Conservation (phyloP, 2,113 vertebrate genomes). For the Cinclus mexicanus region DNA sequence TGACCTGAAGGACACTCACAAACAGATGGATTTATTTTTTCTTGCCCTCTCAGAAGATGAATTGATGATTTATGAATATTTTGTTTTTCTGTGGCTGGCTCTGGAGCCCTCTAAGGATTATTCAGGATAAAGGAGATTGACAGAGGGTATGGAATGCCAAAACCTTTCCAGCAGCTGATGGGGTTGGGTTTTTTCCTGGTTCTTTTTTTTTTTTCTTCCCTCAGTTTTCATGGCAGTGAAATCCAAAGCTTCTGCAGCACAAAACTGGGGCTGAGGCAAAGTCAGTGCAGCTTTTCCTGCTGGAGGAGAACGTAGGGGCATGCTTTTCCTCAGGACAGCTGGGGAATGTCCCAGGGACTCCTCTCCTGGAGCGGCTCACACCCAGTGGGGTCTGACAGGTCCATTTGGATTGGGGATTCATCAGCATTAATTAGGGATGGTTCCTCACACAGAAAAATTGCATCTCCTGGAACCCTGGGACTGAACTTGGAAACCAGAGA, state of each 20-base stretch:
- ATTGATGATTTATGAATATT: not conserved
- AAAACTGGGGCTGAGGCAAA: not conserved
- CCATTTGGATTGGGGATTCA: accelerated
- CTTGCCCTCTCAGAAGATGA: not conserved
- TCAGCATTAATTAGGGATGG: too few species aligned
- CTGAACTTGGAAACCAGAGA: not conserved
- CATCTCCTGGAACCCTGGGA: not conserved
- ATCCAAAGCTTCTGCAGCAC: not conserved
- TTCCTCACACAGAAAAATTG: not conserved
- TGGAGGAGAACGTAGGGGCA: not conserved
- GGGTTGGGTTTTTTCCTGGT: not conserved
- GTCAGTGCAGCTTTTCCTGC: not conserved
- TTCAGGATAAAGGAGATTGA: not conserved
- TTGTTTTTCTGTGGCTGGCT: not conserved
- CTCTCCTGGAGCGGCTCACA: not conserved
- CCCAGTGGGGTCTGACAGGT: accelerated
- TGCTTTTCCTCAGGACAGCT: accelerated
- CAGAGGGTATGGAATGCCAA: not conserved
- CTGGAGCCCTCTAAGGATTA: not conserved
- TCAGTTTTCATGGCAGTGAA: not conserved
- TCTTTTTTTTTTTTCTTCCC: not conserved
- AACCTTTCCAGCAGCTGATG: not conserved
- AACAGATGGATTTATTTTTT: not conserved
- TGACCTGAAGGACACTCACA: not conserved
- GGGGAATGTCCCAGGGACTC: not conserved